Base-by-base conservation (phyloP, 2,797 vertebrate species). In the Helarctos malayanus region DNA sequence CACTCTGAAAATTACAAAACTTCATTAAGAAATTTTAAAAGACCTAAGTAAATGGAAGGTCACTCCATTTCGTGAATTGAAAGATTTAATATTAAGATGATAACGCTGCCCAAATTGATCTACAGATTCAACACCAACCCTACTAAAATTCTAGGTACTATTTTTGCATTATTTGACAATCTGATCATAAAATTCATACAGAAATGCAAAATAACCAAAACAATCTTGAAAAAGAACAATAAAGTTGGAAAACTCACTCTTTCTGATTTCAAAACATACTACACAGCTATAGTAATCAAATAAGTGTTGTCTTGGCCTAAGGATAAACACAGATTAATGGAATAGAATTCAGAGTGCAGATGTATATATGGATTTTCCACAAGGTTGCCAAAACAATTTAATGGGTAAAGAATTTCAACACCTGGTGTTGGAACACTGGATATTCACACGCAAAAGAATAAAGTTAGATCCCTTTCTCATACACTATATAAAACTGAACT, bases 191-290 rank as follows among this genome's bases (percentile, higher is more conserved):
- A 75, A 76, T 69, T 80, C 27, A 73, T 38, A 15, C 47, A 29
- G 68, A 90, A 81, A 78, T 71, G 3, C 15, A 76, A 49, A 81
- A 13, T 38, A 76, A 35, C 7, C 71, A 94, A 54, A 83, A 54
- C n/a, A 56, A 38, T 69, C 15, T 79, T 82, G 2, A 41, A 88
- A 79, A 91, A 56, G 59, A 81, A 81, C 9, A 63, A 79, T 27
- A 85, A 89, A 88, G 12, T 61, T 82, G 8, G 23, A 82, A 78
- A 89, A 82, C 12, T 96, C 16, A 56, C 4, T 54, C 32, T 75
- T 94, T 29, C 19, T 47, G 47, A 69, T 52, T 97, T 80, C 27
- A 88, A 96, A 94, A 82, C 25, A 63, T 71, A 65, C 15, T 65
- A 79, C 3, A 32, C 10, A 81, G 5, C 5, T 63, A 85, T 12